phyloP scores from a whole-genome alignment of 2,797 vertebrate genomes.

The Petrocephalus schoutedeni region DNA sequence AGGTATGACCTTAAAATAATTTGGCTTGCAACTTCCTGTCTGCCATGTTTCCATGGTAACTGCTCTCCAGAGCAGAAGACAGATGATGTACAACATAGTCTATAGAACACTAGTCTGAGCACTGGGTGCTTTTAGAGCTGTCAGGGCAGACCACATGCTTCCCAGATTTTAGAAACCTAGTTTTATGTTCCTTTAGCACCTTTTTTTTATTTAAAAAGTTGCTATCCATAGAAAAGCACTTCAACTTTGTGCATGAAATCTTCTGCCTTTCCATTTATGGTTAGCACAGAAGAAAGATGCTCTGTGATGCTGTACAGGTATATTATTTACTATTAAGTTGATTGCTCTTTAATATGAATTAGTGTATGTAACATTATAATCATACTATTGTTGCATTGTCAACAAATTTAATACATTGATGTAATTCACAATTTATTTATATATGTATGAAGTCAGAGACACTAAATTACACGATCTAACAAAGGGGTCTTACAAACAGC shows the following conservation, averaged over 20 bases:
- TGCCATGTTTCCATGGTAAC: slow-evolving; percentile 42
- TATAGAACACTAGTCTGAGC: slow-evolving; percentile 23
- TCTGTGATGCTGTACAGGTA: not conserved
- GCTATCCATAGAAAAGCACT: not conserved
- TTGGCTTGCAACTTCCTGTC: slow-evolving; percentile 39
- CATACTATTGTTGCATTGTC: no score
- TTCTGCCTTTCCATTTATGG: not conserved
- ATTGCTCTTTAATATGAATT: not conserved
- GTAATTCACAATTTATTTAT: no score
- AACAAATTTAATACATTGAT: no score
- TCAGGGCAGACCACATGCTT: slow-evolving; percentile 17
- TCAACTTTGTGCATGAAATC: slow-evolving; percentile 3
- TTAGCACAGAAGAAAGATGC: not conserved
- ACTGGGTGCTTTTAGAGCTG: slow-evolving; percentile 26
- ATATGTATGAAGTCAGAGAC: no score
- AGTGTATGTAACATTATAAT: no score
- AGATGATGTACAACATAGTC: slow-evolving; percentile 30
- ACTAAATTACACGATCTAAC: no score
- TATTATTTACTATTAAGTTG: not conserved
- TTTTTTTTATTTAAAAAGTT: not conserved
- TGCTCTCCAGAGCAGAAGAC: slow-evolving; percentile 34
- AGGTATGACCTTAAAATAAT: slow-evolving; percentile 44
- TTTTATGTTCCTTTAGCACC: not conserved
- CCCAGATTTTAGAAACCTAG: slow-evolving; percentile 6
- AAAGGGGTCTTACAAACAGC: no score